phyloP scores from a whole-genome alignment of 2,113 vertebrate genomes.

The Typhlomys cinereus region DNA sequence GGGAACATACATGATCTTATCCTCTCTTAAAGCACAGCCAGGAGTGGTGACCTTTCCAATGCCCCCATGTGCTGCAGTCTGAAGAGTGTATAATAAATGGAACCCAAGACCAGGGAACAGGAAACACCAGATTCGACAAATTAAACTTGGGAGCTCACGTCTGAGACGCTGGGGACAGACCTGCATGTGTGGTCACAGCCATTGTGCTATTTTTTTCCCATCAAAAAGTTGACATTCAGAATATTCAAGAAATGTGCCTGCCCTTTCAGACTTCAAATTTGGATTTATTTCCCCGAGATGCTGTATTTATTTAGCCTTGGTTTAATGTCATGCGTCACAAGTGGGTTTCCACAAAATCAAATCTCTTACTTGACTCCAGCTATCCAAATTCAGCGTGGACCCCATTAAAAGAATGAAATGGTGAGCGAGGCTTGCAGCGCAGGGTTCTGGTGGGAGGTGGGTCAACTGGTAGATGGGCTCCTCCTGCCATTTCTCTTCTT shows the following conservation, averaged over 20 bases:
- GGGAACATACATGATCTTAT: slow-evolving; percentile 77
- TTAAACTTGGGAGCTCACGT: slow-evolving; percentile 79
- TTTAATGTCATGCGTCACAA: slow-evolving; percentile 81
- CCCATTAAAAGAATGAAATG: slow-evolving; percentile 66
- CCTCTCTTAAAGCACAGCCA: slow-evolving; percentile 70
- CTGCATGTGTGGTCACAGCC: slow-evolving; percentile 49
- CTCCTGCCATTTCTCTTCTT: background rate
- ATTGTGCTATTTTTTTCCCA: slow-evolving; percentile 81
- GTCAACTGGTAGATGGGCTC: background rate
- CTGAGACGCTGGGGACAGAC: slow-evolving; percentile 71
- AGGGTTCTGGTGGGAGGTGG: background rate
- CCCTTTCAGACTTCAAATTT: slow-evolving; percentile 85
- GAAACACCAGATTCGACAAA: slow-evolving; percentile 82
- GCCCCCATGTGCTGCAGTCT: slow-evolving; percentile 75
- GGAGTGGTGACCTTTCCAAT: slow-evolving; percentile 83
- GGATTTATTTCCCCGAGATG: slow-evolving; percentile 80
- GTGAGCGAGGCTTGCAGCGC: slow-evolving; percentile 14
- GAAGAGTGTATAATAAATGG: slow-evolving; percentile 83
- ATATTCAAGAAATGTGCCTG: slow-evolving; percentile 85
- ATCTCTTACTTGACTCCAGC: slow-evolving; percentile 80
- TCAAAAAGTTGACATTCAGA: slow-evolving; percentile 86
- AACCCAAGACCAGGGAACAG: slow-evolving; percentile 68
- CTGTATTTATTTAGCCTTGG: slow-evolving; percentile 82
- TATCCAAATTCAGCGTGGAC: slow-evolving; percentile 69
- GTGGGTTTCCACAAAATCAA: slow-evolving; percentile 81